Conservation (phyloP, 2,113 vertebrate species). For the Mungos mungo region DNA sequence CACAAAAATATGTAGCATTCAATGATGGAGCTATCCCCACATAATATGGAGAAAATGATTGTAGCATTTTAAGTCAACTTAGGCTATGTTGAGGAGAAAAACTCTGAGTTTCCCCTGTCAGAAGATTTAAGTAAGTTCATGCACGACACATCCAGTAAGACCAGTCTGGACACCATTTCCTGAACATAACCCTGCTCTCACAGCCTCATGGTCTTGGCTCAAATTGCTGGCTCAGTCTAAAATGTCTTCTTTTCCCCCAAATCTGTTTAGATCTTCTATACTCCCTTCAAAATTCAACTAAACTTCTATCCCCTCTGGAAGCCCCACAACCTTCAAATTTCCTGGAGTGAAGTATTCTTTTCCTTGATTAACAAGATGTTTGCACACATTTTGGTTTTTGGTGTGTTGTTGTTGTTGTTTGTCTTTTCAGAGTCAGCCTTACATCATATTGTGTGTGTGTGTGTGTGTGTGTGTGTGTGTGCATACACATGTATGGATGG, state of each 20-base stretch:
- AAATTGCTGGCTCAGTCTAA: neutral
- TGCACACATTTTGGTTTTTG: neutral
- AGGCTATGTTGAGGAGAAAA: neutral
- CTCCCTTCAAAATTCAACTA: neutral
- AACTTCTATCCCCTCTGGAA: neutral
- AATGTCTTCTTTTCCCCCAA: neutral
- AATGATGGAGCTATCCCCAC: neutral
- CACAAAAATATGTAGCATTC: conserved; percentile 54
- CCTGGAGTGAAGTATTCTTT: neutral
- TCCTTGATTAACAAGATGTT: neutral
- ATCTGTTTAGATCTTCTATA: neutral
- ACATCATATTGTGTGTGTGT: neutral
- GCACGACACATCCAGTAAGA: neutral
- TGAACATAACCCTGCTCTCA: neutral
- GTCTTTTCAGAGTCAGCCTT: neutral
- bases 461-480: neutral
- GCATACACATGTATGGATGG: neutral
- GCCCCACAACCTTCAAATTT: neutral
- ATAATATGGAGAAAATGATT: conserved; percentile 10
- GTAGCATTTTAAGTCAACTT: neutral
- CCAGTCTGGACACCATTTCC: neutral
- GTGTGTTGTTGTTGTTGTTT: neutral
- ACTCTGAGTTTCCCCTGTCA: neutral
- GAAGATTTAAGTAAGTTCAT: neutral
- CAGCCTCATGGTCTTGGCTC: neutral